phyloP scores from a whole-genome alignment of 2,113 vertebrate genomes.

The Siniperca chuatsi region DNA sequence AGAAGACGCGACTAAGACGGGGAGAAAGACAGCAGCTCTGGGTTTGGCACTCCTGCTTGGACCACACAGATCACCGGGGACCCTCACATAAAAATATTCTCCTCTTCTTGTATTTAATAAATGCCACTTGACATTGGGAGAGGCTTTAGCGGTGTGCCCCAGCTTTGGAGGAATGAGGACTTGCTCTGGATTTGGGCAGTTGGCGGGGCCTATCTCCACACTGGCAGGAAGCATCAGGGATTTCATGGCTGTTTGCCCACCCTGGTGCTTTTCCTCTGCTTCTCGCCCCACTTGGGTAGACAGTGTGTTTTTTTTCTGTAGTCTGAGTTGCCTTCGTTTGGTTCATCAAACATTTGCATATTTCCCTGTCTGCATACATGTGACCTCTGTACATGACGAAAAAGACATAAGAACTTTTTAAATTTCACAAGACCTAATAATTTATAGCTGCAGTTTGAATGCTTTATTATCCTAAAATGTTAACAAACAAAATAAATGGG shows the following conservation, averaged over 20 bases:
- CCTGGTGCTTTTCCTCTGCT: constrained; percentile 69
- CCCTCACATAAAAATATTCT: constrained; percentile 54
- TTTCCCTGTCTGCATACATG: not conserved
- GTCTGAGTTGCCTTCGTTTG: constrained; percentile 39
- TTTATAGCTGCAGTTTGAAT: not conserved
- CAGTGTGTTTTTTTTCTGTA: not conserved
- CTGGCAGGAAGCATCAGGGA: constrained; percentile 81
- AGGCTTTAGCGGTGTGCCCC: constrained; percentile 67
- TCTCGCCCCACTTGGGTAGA: constrained; percentile 65
- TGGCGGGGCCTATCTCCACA: constrained; percentile 79
- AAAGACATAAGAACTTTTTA: not conserved
- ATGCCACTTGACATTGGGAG: constrained; percentile 82
- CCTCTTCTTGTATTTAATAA: constrained; percentile 73
- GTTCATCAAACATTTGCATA: constrained; percentile 56
- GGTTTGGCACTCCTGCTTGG: constrained; percentile 73
- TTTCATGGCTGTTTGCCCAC: constrained; percentile 78
- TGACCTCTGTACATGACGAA: constrained; percentile 39
- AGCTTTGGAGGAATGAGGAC: constrained; percentile 71
- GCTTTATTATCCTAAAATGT: not conserved
- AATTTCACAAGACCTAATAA: not conserved
- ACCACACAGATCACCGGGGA: constrained; percentile 79
- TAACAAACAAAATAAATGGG: not conserved
- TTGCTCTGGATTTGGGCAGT: constrained; percentile 81
- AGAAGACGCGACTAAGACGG: constrained; percentile 60
- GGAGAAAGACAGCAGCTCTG: constrained; percentile 56